Conservation (phyloP, 2,888 invertebrate genomes). For the Chloromyia formosa region DNA sequence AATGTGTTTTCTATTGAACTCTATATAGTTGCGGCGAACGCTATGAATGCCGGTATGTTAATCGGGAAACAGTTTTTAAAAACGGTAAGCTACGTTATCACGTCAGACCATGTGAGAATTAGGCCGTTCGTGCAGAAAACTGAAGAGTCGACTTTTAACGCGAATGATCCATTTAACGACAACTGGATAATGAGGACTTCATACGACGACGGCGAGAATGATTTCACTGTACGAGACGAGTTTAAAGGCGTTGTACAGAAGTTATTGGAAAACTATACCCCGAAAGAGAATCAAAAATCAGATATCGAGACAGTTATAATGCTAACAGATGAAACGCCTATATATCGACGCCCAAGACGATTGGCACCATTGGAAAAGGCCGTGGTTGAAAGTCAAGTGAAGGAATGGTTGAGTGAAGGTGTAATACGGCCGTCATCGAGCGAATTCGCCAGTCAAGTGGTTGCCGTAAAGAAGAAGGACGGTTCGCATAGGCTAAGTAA, state of each 20-base stretch:
- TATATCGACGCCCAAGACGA: constrained; percentile 52
- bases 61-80: neutral
- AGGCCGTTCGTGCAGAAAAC: neutral
- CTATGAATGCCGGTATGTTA: neutral
- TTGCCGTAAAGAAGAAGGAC: neutral
- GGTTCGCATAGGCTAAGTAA: constrained; percentile 40
- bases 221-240: neutral
- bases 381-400: constrained; percentile 53
- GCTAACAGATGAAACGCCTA: constrained; percentile 54
- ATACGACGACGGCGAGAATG: neutral
- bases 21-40: no score
- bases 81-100: neutral
- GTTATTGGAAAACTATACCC: neutral
- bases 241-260: neutral
- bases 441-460: neutral
- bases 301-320: constrained; percentile 49
- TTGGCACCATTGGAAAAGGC: constrained; percentile 50
- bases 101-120: neutral
- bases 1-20: no score
- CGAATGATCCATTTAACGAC: neutral
- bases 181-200: neutral
- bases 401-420: constrained; percentile 4
- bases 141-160: neutral
- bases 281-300: neutral
- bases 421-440: neutral